Percentiles rank a stretch among this genome's conserved stretches.
Conservation (phyloP, 64 coral and sea anemone genomes). For the Montipora efflorescens region DNA sequence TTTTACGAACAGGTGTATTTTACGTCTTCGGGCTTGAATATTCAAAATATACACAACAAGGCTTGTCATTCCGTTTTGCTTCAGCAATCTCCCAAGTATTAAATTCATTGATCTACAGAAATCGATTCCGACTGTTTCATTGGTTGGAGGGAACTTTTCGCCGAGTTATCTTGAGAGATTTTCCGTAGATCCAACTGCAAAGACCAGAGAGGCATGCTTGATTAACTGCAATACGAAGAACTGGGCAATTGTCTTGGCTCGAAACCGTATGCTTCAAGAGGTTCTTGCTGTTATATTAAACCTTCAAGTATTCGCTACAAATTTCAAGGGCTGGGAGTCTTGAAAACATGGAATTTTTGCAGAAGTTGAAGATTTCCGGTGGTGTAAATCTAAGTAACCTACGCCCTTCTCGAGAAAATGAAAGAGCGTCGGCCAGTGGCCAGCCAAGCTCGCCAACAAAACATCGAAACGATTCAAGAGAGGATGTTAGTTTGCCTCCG, state of each 20-base stretch:
- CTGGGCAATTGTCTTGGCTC: background rate
- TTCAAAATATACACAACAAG: slow-evolving; percentile 38
- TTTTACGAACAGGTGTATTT: slow-evolving; percentile 28
- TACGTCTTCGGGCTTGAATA: slow-evolving; percentile 31
- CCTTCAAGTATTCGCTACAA: slow-evolving; percentile 32
- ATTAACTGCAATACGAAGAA: background rate
- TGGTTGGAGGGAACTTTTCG: background rate
- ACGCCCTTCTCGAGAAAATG: slow-evolving; percentile 20
- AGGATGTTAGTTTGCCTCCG: slow-evolving; percentile 61
- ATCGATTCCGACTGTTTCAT: background rate
- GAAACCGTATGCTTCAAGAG: slow-evolving; percentile 24
- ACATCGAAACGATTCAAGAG: slow-evolving; percentile 30
- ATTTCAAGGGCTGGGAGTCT: background rate
- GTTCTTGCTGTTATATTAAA: background rate
- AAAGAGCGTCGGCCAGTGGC: background rate
- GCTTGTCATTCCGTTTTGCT: slow-evolving; percentile 20
- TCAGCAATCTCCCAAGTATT: slow-evolving; percentile 7
- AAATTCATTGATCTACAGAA: background rate
- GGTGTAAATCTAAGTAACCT: slow-evolving; percentile 34
- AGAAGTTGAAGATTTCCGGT: slow-evolving; percentile 69
- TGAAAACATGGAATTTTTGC: slow-evolving; percentile 64
- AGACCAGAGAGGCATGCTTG: background rate
- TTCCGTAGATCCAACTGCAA: background rate
- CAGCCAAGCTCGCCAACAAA: background rate
- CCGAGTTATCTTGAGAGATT: background rate